These are phyloP conservation scores for Taurulus bubalis DNA, from an alignment of 2,113 vertebrate genomes.

Conservation along the genomic window DNA sequence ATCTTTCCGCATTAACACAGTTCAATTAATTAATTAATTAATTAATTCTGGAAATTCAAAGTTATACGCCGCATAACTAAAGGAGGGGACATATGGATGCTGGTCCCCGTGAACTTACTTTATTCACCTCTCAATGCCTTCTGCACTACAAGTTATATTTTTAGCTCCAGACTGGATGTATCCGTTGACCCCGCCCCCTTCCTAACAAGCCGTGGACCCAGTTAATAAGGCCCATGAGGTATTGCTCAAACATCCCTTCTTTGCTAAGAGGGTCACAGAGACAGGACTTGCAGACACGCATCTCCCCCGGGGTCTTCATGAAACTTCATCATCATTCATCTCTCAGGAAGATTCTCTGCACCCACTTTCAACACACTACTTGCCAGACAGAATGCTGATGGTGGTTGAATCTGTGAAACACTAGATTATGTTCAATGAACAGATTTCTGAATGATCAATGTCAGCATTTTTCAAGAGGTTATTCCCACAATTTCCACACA, in stretches of 20 bases:
- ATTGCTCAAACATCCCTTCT: background rate
- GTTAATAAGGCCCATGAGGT: conserved; percentile 14
- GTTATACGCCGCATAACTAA: background rate
- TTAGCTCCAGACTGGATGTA: background rate
- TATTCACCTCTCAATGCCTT: background rate
- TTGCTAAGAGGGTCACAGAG: background rate
- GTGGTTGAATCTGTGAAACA: background rate
- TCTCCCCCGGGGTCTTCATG: background rate
- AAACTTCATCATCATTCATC: conserved; percentile 25
- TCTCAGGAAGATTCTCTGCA: background rate
- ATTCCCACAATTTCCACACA: background rate
- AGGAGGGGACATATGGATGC: background rate
- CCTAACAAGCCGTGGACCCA: background rate
- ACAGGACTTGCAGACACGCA: background rate
- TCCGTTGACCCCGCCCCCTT: background rate
- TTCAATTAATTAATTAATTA: too few species aligned
- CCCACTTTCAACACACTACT: background rate
- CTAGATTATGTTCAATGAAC: background rate
- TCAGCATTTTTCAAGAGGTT: background rate
- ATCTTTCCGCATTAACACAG: background rate
- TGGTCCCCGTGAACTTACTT: background rate
- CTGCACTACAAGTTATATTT: background rate
- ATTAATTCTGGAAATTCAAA: background rate
- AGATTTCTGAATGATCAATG: background rate
- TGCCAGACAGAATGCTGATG: background rate